Evolutionary conservation across 2,113 vertebrate genomes (phyloP), one percentile per base, ranked within the genome.

Genomic region (Lepisosteus oculatus): DNA sequence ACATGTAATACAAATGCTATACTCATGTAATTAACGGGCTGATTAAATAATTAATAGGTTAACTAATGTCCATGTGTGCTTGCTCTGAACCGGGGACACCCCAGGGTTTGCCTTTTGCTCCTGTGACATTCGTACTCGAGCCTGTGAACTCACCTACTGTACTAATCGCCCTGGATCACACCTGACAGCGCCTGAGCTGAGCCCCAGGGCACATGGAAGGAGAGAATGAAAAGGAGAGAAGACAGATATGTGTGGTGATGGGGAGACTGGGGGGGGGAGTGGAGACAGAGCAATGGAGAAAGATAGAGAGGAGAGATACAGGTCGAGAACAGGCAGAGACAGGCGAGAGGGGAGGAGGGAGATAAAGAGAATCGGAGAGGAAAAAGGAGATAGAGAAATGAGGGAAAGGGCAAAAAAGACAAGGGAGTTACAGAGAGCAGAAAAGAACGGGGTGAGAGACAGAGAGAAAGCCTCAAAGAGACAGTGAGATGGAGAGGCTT

Each of bases 401-500:
- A 56, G 47, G 63, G 47, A 11, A 68, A 8, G 65, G 61, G 59
- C 15, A 68, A 42, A 70, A 70, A 42, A 63, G 59, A 63, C 41
- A 29, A 42, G n/a, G 63, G 15, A 41, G 7, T 9, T 8, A 57
- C 11, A 13, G 13, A n/a, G 1, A 43, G 44, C 65, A 69, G 55
- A 65, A 54, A 7, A 29, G n/a, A 11, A 44, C 0, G 51, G 14
- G 61, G 62, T 69, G 12, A 62, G 5, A 68, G 67, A 43, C 41
- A 61, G 15, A 76, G 44, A 6, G 11, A 73, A 55, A 41, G 29
- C 56, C 42, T 57, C 29, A 56, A 4, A 69, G 54, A 69, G 9
- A 69, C 43, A 61, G 47, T 51, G 42, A 67, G 13, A 76, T 13
- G 41, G 29, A 75, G 29, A 51, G 14, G 41, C 72, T 69, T 29